Base-by-base conservation (phyloP, 1,140 invertebrate species). In the Halictus rubicundus region DNA sequence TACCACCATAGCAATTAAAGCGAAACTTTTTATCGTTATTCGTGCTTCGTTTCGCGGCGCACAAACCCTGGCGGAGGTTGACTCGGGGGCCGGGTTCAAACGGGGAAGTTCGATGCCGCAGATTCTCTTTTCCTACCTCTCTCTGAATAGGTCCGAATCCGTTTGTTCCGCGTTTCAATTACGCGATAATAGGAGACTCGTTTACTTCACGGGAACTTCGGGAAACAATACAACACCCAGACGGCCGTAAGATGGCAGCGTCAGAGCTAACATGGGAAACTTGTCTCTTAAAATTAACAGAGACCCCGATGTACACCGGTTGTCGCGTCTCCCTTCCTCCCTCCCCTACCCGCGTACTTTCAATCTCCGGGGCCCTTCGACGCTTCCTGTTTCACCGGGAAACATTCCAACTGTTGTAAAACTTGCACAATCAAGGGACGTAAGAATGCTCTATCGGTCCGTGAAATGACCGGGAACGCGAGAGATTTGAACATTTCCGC, bases 141-240 rank as follows among this genome's bases (percentile, higher is more conserved):
- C 39, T 46, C 63, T 79, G 73, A 85, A 85, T 84, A 80, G 77
- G 66, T 76, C 72, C 68, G 74, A 74, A 84, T 80, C 82, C 82
- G 83, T 84, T 84, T 84, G 79, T 80, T 80, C 73, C 73, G 78
- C 64, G 83, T 85, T 85, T 85, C 83, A 84, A 85, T 84, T 84
- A 81, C 61, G 78, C 78, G 72, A 85, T 84, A 85, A 75, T 82
- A 82, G 82, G 63, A 72, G 65, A 72, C 79, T 76, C 61, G 68
- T 78, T 75, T 60, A 61, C 75, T 68, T 79, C 60, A 23, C 25
- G 63, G 77, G 75, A 84, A 32, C 69, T 57, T 70, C 49, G n/a
- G 39, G 46, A n/a, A 60, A 77, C 72, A 79, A 85, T 81, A 77
- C 42, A 79, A 84, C 80, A 81, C 42, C 64, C 54, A 46, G 64